Conservation (phyloP, 2,888 invertebrate genomes). For the Eilema caniola region DNA sequence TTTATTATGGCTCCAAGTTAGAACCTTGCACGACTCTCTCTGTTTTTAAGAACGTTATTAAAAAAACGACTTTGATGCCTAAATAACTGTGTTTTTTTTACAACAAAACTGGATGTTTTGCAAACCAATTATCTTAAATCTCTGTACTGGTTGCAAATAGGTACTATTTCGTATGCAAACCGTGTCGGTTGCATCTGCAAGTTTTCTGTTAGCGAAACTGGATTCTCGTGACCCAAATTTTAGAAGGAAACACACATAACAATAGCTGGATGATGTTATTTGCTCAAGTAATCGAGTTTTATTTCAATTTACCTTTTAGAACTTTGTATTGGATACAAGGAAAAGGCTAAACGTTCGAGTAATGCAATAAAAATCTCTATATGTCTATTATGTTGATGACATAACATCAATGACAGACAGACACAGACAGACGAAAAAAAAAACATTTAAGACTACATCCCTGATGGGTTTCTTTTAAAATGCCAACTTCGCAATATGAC, state of each 20-base stretch:
- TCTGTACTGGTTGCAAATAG: constrained; percentile 40
- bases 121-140: constrained; percentile 40
- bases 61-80: constrained; percentile 2
- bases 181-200: constrained; percentile 50
- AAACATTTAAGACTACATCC: no score
- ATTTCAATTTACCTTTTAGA: constrained; percentile 1
- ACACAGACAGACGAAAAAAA: no score
- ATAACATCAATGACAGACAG: background rate
- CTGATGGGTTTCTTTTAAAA: no score
- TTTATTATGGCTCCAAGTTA: constrained; percentile 16
- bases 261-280: background rate
- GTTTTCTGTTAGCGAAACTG: constrained; percentile 51
- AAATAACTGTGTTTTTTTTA: constrained; percentile 1
- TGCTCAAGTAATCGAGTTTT: background rate
- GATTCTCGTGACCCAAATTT: constrained; percentile 63
- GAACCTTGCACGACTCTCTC: constrained; percentile 36
- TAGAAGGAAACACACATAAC: constrained; percentile 50
- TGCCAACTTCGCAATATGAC: no score
- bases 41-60: background rate
- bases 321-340: background rate
- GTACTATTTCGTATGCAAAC: constrained; percentile 54
- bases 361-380: background rate
- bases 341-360: background rate
- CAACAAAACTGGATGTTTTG: constrained; percentile 16
- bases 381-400: background rate